Evolutionary conservation across 2,797 vertebrate species (phyloP).

Genomic region (Silurus lanzhouensis): DNA sequence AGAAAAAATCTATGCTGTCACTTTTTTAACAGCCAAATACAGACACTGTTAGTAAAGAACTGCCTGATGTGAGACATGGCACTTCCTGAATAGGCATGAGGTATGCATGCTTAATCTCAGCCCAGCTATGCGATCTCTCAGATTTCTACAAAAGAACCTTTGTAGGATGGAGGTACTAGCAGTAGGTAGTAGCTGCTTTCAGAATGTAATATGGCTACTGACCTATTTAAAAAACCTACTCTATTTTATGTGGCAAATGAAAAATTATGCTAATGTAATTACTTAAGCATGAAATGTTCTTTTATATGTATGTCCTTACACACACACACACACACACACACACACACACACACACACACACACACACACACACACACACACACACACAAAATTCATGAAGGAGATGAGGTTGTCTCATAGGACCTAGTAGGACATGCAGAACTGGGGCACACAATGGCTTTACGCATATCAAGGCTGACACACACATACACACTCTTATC

Average conservation of each 20-base stretch:
- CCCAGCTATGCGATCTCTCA: not conserved
- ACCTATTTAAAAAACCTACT: constrained; percentile 24
- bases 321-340: constrained; percentile 1
- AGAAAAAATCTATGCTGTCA: not conserved
- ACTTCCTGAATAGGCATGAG: not conserved
- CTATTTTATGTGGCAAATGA: constrained; percentile 26
- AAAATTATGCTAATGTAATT: constrained; percentile 44
- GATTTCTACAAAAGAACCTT: not conserved
- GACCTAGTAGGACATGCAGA: constrained; percentile 20
- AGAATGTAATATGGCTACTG: constrained; percentile 2
- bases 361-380: constrained; percentile 10
- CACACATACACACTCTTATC: constrained; percentile 10
- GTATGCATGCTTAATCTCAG: not conserved
- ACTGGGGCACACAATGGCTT: constrained; percentile 20
- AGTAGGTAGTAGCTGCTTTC: not conserved
- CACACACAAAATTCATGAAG: not conserved
- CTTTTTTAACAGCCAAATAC: not conserved
- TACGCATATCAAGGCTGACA: not conserved
- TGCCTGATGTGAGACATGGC: not conserved
- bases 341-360: constrained; percentile 7
- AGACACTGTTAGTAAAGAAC: not conserved
- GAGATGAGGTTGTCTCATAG: not conserved
- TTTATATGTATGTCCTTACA: not conserved
- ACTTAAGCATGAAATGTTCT: constrained; percentile 36
- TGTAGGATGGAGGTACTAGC: not conserved